Conservation (phyloP, 2,797 vertebrate genomes). For the Galago senegalensis region DNA sequence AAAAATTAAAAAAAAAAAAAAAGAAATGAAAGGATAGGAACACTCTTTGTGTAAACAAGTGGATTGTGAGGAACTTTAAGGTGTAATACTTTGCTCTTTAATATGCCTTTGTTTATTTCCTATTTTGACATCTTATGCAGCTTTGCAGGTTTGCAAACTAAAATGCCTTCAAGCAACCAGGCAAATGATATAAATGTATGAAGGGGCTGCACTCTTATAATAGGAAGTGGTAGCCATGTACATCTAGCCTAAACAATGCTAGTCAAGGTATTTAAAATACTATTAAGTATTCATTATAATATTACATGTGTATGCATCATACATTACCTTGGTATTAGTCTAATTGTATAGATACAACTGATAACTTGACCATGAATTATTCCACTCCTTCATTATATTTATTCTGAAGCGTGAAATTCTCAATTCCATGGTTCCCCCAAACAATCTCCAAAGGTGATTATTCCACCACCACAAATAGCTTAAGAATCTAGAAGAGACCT, state of each 20-base stretch:
- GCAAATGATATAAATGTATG: background rate
- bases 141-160: background rate
- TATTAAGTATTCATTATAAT: conserved; percentile 1
- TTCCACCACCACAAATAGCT: background rate
- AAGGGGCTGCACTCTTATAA: background rate
- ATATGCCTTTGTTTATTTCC: background rate
- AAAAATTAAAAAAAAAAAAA: no score
- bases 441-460: background rate
- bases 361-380: background rate
- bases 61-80: background rate
- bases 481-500: background rate
- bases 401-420: background rate
- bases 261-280: background rate
- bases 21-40: conserved; percentile 40
- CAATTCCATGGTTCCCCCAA: background rate
- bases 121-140: conserved; percentile 55
- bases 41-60: conserved; percentile 69
- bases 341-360: background rate
- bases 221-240: background rate
- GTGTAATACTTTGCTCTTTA: background rate
- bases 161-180: background rate
- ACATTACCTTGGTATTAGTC: background rate
- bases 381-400: background rate
- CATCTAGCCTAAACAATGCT: background rate
- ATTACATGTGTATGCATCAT: background rate